Base-by-base conservation (phyloP, 2,113 vertebrate genomes). In the Urocitellus parryii region DNA sequence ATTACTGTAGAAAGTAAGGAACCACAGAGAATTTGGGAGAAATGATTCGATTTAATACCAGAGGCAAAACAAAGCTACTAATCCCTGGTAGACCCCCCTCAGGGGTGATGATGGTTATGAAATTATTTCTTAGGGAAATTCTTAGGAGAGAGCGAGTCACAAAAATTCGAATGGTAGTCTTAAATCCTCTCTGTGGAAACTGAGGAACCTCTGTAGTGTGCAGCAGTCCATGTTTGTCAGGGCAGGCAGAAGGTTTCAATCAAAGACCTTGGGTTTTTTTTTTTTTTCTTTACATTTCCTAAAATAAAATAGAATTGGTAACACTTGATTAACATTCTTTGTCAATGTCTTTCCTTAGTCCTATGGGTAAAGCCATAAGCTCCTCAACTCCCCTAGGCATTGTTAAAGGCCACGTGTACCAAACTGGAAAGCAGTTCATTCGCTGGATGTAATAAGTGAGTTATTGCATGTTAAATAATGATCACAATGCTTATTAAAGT, bases 401-500 rank as follows among this genome's bases (percentile, higher is more conserved):
- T 63, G 51, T 97, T 92, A 97, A 91, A 81, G 61, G 5, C 0
- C 70, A 80, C 4, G 4, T 94, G 85, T 67, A 77, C 65, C 39
- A 83, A 68, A 18, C 56, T 96, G 87, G 73, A 97, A 96, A 96
- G 51, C 45, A 94, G 72, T 42, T 77, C 87, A 84, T 96, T 96
- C 94, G 93, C 92, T 97, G 68, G 88, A 95, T 97, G 70, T 97
- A 98, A 94, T 98, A 97, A 94, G 34, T 96, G 85, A 91, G 5
- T 34, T 97, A 96, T 97, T 98, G 83, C 74, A 98, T 27, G 80
- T 96, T 96, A 94, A 94, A 96, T 77, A 97, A 97, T 97, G 90
- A 98, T 97, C 92, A 93, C 96, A 97, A 98, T 94, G 68, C 51
- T 96, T 97, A 96, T 97, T 98, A 98, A 97, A 97, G 79, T 73